A percentile compares a stretch with the other conserved stretches of the same genome.
These are phyloP conservation scores for Drosophila paulistorum DNA, from an alignment of 1,140 invertebrate species.

Conservation along the genomic window DNA sequence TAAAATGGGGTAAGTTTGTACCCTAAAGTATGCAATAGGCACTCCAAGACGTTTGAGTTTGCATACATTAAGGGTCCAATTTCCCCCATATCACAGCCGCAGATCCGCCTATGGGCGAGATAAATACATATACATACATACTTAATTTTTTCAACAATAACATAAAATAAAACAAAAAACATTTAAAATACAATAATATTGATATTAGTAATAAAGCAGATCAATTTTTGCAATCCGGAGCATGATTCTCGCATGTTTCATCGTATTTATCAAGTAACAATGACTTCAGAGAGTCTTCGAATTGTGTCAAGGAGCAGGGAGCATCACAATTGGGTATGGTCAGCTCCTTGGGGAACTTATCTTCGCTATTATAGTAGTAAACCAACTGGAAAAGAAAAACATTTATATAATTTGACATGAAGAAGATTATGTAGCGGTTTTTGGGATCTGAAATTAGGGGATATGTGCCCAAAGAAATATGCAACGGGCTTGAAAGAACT, in stretches of 20 bases:
- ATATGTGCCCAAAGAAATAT: too few relatives aligned
- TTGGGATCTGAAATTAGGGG: too few relatives aligned
- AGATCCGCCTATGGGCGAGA: neutral
- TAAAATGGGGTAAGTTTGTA: too few relatives aligned
- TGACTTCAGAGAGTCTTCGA: constrained; percentile 81
- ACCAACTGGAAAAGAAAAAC: constrained; percentile 49
- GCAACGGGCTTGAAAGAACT: too few relatives aligned
- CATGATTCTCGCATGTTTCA: constrained; percentile 83
- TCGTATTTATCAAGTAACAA: constrained; percentile 84
- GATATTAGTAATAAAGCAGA: constrained; percentile 55
- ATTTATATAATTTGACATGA: constrained; percentile 8
- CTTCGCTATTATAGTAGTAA: constrained; percentile 82
- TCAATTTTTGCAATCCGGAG: constrained; percentile 67
- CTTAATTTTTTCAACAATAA: neutral
- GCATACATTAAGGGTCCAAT: too few relatives aligned
- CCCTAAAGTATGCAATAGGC: too few relatives aligned
- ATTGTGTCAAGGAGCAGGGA: constrained; percentile 83
- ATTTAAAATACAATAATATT: constrained; percentile 27
- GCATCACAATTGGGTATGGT: constrained; percentile 83
- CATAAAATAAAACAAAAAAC: constrained; percentile 8
- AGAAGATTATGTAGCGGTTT: too few relatives aligned
- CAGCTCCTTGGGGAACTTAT: constrained; percentile 82
- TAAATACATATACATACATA: neutral
- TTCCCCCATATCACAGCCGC: too few relatives aligned
- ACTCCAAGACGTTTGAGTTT: too few relatives aligned